These are phyloP conservation scores for Crenuchus spilurus DNA, from an alignment of 2,797 vertebrate genomes.

Conservation along the genomic window DNA sequence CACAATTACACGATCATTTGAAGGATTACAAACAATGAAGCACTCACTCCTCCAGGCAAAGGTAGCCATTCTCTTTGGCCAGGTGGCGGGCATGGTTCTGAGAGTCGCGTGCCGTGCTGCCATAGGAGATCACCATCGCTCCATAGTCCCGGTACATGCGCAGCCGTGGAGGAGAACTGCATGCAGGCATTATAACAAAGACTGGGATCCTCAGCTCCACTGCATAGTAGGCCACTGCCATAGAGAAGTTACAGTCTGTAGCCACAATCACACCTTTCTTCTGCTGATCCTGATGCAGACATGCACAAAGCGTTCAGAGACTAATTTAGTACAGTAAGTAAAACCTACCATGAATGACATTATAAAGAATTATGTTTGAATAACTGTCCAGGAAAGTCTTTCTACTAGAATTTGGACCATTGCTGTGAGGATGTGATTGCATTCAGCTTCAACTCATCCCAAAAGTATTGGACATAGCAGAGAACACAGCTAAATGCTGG, in stretches of 20 bases:
- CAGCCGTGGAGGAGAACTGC: slow-evolving; percentile 77
- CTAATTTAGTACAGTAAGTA: too few relatives aligned
- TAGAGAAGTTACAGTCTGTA: slow-evolving; percentile 87
- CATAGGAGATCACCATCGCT: slow-evolving; percentile 88
- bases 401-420: too few relatives aligned
- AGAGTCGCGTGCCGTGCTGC: slow-evolving; percentile 77
- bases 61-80: slow-evolving; percentile 84
- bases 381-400: too few relatives aligned
- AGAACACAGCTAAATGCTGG: too few relatives aligned
- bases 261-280: slow-evolving; percentile 90
- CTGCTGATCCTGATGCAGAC: slow-evolving; percentile 83
- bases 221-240: slow-evolving; percentile 88
- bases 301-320: not conserved
- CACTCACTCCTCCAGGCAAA: slow-evolving; percentile 90
- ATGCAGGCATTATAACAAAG: slow-evolving; percentile 84
- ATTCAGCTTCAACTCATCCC: too few relatives aligned
- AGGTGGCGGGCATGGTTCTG: slow-evolving; percentile 82
- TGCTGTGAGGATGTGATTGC: too few relatives aligned
- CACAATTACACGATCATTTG: too few relatives aligned
- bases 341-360: too few relatives aligned
- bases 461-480: too few relatives aligned
- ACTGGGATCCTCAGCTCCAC: slow-evolving; percentile 83
- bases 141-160: slow-evolving; percentile 86
- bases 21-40: not conserved
- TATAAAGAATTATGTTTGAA: too few relatives aligned